A percentile compares a stretch with the other conserved stretches of the same genome.
Evolutionary conservation across 2,113 vertebrate species (phyloP).

Genomic region (Syngnathus scovelli): DNA sequence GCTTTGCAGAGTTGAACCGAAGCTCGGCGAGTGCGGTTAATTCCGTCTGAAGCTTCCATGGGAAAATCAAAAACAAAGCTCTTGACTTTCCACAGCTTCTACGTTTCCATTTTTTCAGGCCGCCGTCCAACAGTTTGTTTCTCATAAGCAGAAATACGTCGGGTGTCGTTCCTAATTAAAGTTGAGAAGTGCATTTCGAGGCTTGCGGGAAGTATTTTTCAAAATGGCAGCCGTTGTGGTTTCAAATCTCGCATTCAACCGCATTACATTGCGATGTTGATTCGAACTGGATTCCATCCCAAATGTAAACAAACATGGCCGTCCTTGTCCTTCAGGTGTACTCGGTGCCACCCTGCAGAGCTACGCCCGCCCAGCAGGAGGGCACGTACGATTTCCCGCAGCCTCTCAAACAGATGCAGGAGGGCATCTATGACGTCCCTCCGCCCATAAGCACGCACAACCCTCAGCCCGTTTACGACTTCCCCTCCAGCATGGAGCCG

Average conservation of each 20-base stretch:
- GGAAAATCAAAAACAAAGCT: conserved; percentile 45
- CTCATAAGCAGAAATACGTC: conserved; percentile 56
- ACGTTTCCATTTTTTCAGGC: conserved; percentile 12
- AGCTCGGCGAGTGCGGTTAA: conserved; percentile 28
- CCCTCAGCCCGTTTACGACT: conserved; percentile 72
- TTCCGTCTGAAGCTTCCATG: conserved; percentile 34
- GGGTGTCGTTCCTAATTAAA: conserved; percentile 54
- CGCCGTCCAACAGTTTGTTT: conserved; percentile 47
- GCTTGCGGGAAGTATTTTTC: conserved; percentile 42
- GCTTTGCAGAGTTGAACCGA: conserved; percentile 43
- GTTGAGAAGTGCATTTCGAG: conserved; percentile 45
- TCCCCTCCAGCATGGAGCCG: conserved; percentile 46
- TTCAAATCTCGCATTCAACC: too few species aligned
- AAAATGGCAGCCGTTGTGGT: not conserved
- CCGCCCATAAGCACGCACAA: conserved; percentile 70
- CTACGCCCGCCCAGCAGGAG: conserved; percentile 67
- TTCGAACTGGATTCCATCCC: too few species aligned
- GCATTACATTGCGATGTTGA: too few species aligned
- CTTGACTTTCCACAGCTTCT: conserved; percentile 40
- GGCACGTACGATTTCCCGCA: conserved; percentile 82
- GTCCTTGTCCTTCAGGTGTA: conserved; percentile 72
- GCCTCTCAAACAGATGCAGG: conserved; percentile 68
- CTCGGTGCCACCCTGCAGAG: conserved; percentile 70
- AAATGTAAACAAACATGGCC: conserved; percentile 1
- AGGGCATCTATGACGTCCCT: conserved; percentile 88